Evolutionary conservation across 2,888 invertebrate genomes (phyloP).

Genomic region (Callinectes sapidus): DNA sequence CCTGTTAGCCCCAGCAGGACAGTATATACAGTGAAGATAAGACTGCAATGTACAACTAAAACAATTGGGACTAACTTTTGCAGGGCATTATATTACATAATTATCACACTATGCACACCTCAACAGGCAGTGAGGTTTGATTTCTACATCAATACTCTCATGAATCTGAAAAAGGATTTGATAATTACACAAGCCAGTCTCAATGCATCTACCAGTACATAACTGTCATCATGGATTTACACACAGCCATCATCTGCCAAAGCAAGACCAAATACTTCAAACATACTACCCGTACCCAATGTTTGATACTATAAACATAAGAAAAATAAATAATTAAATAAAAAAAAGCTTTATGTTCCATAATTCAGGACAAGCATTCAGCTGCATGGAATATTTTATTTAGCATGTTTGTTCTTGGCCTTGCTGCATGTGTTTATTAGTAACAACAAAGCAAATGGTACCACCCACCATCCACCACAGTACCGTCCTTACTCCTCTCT

Average conservation of each 20-base stretch:
- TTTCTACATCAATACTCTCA: neutral
- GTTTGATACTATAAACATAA: neutral
- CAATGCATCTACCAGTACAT: conserved; percentile 55
- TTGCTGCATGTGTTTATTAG: conserved; percentile 60
- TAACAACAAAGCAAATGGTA: conserved; percentile 69
- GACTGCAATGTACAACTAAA: conserved; percentile 18
- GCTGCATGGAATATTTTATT: conserved; percentile 28
- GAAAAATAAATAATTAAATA: neutral
- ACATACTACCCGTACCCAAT: conserved; percentile 39
- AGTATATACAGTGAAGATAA: conserved; percentile 18
- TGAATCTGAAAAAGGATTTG: conserved; percentile 8
- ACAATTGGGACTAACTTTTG: conserved; percentile 23
- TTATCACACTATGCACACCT: conserved; percentile 35
- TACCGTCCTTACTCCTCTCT: conserved; percentile 54
- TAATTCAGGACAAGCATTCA: neutral
- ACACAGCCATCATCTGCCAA: conserved; percentile 61
- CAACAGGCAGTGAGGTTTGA: conserved; percentile 49
- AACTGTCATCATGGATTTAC: conserved; percentile 51
- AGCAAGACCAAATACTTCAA: conserved; percentile 58
- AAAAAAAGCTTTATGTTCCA: neutral
- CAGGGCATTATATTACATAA: neutral
- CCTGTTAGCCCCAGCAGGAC: conserved; percentile 30
- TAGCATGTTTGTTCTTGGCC: conserved; percentile 53
- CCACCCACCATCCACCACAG: conserved; percentile 67
- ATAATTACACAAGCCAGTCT: conserved; percentile 52